Evolutionary conservation across 2,113 vertebrate genomes (phyloP), one percentile per base, ranked within the genome.

Genomic region (Petaurus breviceps): DNA sequence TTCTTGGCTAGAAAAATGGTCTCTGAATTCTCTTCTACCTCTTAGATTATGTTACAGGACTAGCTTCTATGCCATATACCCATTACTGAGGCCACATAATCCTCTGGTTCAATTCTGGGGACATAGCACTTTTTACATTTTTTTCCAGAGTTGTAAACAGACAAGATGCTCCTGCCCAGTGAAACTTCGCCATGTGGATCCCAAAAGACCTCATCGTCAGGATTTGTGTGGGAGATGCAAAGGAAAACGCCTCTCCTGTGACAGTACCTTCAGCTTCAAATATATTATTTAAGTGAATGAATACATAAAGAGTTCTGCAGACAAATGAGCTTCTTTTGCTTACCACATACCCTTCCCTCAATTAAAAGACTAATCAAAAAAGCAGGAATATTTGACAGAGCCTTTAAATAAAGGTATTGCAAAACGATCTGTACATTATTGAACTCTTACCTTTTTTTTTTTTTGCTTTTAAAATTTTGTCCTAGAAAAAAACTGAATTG

Each of bases 181-280:
- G 90, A 99, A 99, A 52, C 98, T 99, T 95, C 99, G 99, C 89
- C 99, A 99, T 0, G 99, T 99, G 77, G 99, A 99, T 94, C 99
- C 99, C 89, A 99, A 99, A 94, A 98, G 99, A 95, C 99, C 99
- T 16, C 99, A 99, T 97, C 99, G 99, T 61, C 99, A 99, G 98
- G 99, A 99, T 94, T 97, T 99, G 97, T 99, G 99, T 0, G 99
- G 99, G 96, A 98, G 99, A 68, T 99, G 99, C 99, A 99, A 99
- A 98, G 99, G 99, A 98, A 99, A 99, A 91, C 99, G 99, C 12
- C 99, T 99, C 25, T 99, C 99, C 95, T 99, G 99, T 11, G 99
- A 99, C 89, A 99, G 99, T 98, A 99, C 99, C 0, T 99, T 99
- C 98, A 99, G 99, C 96, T 99, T 99, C 99, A 99, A 99, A 92